Evolutionary conservation across 92 coral and sea anemone genomes (phyloP).

Genomic region (Chrysogorgia sp.): DNA sequence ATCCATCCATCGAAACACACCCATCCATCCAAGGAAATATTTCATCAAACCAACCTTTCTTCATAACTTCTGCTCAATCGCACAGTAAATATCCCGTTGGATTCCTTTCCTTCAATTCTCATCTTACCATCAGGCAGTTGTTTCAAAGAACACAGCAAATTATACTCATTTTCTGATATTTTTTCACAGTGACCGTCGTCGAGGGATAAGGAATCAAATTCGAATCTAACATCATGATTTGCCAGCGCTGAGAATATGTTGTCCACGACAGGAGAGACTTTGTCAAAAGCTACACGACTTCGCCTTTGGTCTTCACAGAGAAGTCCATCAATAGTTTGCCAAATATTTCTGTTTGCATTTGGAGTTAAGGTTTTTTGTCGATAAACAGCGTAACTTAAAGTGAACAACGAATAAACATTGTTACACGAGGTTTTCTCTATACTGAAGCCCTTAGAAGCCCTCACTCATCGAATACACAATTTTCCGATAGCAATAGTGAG

Average conservation of each 20-base stretch:
- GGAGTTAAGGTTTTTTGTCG: neutral
- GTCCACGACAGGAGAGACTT: constrained; percentile 14
- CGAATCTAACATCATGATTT: constrained; percentile 37
- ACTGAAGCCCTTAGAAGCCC: too few species aligned
- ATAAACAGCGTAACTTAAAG: constrained; percentile 38
- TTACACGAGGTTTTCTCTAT: too few species aligned
- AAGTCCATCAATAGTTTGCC: neutral
- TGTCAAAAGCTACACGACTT: neutral
- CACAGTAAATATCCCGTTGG: constrained; percentile 3
- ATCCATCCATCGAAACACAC: too few species aligned
- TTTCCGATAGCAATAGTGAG: too few species aligned
- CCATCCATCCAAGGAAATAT: too few species aligned
- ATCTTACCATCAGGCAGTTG: constrained; percentile 13
- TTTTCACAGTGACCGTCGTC: constrained; percentile 5
- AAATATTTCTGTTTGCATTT: neutral
- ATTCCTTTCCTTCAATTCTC: constrained; percentile 22
- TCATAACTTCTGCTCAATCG: constrained; percentile 21
- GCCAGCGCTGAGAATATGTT: constrained; percentile 20
- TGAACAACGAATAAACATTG: too few species aligned
- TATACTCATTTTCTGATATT: constrained; percentile 19
- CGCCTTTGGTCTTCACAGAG: constrained; percentile 17
- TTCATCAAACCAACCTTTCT: constrained; percentile 29
- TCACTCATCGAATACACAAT: too few species aligned
- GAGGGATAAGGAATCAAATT: constrained; percentile 9
- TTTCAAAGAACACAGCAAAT: constrained; percentile 27